A percentile compares a stretch with the other conserved stretches of the same genome.
Conservation (phyloP, 2,797 vertebrate genomes). For the Rachycentron canadum region DNA sequence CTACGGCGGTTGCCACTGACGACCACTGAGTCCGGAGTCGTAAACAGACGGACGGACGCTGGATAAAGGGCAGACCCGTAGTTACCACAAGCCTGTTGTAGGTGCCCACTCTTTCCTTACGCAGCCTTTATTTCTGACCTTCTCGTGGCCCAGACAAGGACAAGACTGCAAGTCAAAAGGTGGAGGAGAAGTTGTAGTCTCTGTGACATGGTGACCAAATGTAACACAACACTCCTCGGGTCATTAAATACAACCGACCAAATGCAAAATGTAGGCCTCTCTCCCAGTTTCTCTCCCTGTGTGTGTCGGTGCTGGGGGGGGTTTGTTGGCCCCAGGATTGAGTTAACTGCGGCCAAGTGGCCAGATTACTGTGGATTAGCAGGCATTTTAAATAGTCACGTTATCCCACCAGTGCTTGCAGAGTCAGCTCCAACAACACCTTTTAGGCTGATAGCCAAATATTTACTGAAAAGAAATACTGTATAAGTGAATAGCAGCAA, state of each 20-base stretch:
- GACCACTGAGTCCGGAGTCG: slow-evolving; percentile 73
- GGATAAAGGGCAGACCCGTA: slow-evolving; percentile 13
- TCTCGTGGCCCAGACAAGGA: slow-evolving; percentile 59
- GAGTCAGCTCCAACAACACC: slow-evolving; percentile 72
- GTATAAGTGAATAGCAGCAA: not conserved
- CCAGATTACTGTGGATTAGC: slow-evolving; percentile 85
- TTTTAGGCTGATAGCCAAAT: slow-evolving; percentile 50
- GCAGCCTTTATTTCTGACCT: slow-evolving; percentile 59
- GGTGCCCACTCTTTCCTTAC: not conserved
- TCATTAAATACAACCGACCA: slow-evolving; percentile 26
- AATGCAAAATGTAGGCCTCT: slow-evolving; percentile 23
- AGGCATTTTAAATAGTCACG: slow-evolving; percentile 85
- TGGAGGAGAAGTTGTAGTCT: slow-evolving; percentile 31
- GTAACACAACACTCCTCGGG: slow-evolving; percentile 34
- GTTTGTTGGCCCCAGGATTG: slow-evolving; percentile 71
- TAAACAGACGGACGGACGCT: slow-evolving; percentile 62
- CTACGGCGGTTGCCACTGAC: slow-evolving; percentile 85
- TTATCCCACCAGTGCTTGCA: slow-evolving; percentile 77
- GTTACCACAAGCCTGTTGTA: not conserved
- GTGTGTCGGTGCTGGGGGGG: slow-evolving; percentile 26
- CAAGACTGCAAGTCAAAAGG: slow-evolving; percentile 19
- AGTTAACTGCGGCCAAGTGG: slow-evolving; percentile 83
- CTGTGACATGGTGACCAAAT: slow-evolving; percentile 50
- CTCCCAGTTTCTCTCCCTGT: slow-evolving; percentile 2
- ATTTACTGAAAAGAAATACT: slow-evolving; percentile 22